Evolutionary conservation across 2,797 vertebrate species (phyloP).

Genomic region (Chrosomus eos): DNA sequence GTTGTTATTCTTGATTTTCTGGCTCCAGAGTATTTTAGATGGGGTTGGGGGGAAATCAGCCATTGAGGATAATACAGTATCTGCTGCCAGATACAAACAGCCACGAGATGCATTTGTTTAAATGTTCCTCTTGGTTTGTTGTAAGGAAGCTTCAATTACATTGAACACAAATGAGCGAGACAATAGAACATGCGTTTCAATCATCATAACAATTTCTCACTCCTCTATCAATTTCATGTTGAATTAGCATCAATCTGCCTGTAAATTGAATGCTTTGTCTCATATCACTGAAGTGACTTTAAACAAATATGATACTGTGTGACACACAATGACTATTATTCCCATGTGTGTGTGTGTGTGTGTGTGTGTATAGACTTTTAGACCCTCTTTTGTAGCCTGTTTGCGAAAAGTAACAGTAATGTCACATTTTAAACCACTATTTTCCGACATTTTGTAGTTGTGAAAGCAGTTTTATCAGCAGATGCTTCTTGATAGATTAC

Average conservation of each 20-base stretch:
- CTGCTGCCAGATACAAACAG: slow-evolving; percentile 34
- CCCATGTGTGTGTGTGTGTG: no score
- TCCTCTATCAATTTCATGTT: slow-evolving; percentile 63
- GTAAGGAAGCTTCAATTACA: not conserved
- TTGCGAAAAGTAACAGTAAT: not conserved
- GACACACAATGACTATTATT: not conserved
- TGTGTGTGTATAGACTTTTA: not conserved
- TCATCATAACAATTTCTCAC: slow-evolving; percentile 61
- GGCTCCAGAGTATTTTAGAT: slow-evolving; percentile 1
- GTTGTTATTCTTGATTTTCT: slow-evolving; percentile 23
- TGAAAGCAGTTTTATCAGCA: slow-evolving; percentile 39
- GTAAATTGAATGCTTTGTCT: slow-evolving; percentile 58
- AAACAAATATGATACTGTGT: not conserved
- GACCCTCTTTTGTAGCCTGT: not conserved
- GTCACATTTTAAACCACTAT: not conserved
- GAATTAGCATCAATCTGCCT: slow-evolving; percentile 57
- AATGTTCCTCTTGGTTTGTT: slow-evolving; percentile 23
- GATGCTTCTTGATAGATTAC: slow-evolving; percentile 37
- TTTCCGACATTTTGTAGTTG: slow-evolving; percentile 9
- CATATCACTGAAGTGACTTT: not conserved
- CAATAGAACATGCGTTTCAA: slow-evolving; percentile 20
- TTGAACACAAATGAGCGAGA: slow-evolving; percentile 20
- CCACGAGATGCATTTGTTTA: slow-evolving; percentile 6
- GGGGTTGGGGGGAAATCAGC: not conserved
- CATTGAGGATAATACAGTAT: not conserved